Evolutionary conservation across 2,888 invertebrate species (phyloP).

Genomic region (Andrena minutula): DNA sequence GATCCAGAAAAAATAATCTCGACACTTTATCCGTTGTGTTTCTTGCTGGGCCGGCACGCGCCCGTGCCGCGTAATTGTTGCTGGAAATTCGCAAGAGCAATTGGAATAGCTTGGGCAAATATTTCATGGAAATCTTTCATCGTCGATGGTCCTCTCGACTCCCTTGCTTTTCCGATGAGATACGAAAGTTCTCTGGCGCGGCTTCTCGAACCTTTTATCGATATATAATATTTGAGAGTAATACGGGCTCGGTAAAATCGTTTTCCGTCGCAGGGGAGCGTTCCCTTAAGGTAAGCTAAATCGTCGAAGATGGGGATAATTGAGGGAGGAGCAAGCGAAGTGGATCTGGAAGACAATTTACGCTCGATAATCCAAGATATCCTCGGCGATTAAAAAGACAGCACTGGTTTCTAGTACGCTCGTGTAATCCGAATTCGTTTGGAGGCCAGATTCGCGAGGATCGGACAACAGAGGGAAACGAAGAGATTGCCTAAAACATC

Average conservation of each 20-base stretch:
- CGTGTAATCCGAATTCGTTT: too few relatives aligned
- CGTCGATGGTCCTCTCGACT: background rate
- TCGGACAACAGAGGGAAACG: background rate
- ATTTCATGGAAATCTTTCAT: slow-evolving; percentile 26
- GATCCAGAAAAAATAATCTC: slow-evolving; percentile 3
- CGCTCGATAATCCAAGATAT: background rate
- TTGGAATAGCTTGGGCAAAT: slow-evolving; percentile 14
- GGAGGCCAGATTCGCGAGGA: background rate
- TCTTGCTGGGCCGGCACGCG: background rate
- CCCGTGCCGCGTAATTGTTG: slow-evolving; percentile 3
- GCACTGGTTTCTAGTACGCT: too few relatives aligned
- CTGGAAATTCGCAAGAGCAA: slow-evolving; percentile 7
- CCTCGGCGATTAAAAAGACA: background rate
- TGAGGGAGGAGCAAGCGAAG: background rate
- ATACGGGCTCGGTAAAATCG: slow-evolving; percentile 7
- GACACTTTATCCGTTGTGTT: background rate
- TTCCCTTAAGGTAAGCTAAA: background rate
- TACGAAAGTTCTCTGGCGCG: slow-evolving; percentile 9
- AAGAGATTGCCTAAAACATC: slow-evolving; percentile 35
- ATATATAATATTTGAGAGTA: slow-evolving; percentile 42
- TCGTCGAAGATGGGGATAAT: background rate
- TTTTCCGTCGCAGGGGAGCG: background rate
- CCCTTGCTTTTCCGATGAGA: background rate
- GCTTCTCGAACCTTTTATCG: slow-evolving; percentile 29
- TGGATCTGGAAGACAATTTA: background rate